These are phyloP conservation scores for Benitochromis conjunctus DNA, from an alignment of 2,113 vertebrate genomes.

Conservation along the genomic window DNA sequence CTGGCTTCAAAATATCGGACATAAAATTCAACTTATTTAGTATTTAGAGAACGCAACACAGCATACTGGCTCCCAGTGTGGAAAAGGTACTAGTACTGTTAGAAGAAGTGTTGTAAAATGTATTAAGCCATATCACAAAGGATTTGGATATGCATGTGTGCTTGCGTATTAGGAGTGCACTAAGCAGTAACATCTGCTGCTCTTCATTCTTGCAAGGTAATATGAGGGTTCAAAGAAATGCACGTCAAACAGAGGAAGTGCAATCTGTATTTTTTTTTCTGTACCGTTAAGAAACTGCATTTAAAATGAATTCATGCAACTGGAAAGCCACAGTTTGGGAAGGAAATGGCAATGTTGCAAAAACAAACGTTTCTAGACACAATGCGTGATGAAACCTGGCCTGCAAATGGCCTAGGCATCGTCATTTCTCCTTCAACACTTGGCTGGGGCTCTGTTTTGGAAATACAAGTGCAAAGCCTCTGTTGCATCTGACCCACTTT, in stretches of 20 bases:
- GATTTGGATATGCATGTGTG: background rate
- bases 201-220: background rate
- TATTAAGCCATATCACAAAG: background rate
- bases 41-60: background rate
- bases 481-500: slow-evolving; percentile 48
- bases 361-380: background rate
- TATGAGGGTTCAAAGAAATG: background rate
- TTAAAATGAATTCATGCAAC: background rate
- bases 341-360: background rate
- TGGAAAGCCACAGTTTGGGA: background rate
- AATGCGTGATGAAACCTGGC: background rate
- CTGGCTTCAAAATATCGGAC: background rate
- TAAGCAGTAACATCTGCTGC: slow-evolving; percentile 7
- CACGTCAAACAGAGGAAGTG: background rate
- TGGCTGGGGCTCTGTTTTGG: slow-evolving; percentile 20
- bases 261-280: background rate
- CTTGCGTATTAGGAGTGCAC: background rate
- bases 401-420: background rate
- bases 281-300: background rate
- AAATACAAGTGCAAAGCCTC: slow-evolving; percentile 14
- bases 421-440: background rate
- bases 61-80: background rate
- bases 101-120: background rate
- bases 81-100: background rate
- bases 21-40: background rate